Percentiles rank a stretch among this genome's conserved stretches.
Conservation (phyloP, 2,888 invertebrate genomes). For the Homarus gammarus region DNA sequence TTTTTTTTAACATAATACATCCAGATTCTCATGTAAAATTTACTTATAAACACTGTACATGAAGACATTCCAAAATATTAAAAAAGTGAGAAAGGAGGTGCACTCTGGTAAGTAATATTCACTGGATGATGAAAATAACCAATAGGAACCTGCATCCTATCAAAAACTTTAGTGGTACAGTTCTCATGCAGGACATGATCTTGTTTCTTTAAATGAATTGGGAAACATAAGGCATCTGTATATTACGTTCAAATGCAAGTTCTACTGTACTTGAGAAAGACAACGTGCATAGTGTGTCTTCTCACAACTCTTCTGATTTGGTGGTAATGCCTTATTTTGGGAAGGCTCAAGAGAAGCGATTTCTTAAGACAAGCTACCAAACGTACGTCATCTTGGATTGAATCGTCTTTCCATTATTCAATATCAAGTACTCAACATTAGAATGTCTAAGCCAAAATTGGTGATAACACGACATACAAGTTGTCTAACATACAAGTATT, state of each 20-base stretch:
- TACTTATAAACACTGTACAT: neutral
- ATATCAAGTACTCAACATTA: constrained; percentile 24
- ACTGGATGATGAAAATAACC: neutral
- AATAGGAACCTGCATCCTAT: neutral
- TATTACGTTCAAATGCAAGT: neutral
- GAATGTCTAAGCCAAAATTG: constrained; percentile 46
- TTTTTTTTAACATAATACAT: neutral
- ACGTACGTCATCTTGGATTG: constrained; percentile 15
- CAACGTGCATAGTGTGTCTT: neutral
- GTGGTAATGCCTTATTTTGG: constrained; percentile 4
- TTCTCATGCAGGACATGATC: constrained; percentile 9
- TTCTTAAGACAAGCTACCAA: constrained; percentile 27
- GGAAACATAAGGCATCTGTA: constrained; percentile 1
- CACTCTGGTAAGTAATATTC: constrained; percentile 24
- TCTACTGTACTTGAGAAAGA: constrained; percentile 4
- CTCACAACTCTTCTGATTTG: neutral
- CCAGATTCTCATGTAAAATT: neutral
- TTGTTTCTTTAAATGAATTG: neutral
- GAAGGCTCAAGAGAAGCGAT: constrained; percentile 36
- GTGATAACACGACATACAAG: constrained; percentile 29
- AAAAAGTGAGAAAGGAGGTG: constrained; percentile 13
- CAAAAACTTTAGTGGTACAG: neutral
- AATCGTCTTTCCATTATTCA: constrained; percentile 18
- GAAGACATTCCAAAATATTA: neutral
- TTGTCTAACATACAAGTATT: constrained; percentile 4